phyloP scores from a whole-genome alignment of 2,113 vertebrate genomes.

The Bubalus kerabau region DNA sequence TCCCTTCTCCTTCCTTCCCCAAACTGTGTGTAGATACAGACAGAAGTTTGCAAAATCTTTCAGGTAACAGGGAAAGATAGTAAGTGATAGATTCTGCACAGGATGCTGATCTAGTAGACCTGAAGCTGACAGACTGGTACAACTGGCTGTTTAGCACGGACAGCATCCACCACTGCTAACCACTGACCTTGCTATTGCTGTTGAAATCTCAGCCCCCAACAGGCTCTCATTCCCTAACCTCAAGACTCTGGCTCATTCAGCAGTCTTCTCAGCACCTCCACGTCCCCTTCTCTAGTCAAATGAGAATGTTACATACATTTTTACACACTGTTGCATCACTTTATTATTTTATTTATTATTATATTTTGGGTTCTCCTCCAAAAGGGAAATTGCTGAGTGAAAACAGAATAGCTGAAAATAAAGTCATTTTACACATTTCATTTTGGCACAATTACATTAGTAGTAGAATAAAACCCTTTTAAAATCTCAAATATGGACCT shows the following conservation, averaged over 20 bases:
- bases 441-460: neutral
- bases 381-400: neutral
- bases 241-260: neutral
- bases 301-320: neutral
- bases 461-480: neutral
- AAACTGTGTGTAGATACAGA: neutral
- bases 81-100: neutral
- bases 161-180: neutral
- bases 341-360: neutral
- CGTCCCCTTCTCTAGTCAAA: neutral
- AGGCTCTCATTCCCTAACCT: neutral
- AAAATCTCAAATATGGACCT: neutral
- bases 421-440: neutral
- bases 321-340: neutral
- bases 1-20: neutral
- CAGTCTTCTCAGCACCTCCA: neutral
- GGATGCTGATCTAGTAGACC: neutral
- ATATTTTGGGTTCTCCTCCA: neutral
- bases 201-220: neutral
- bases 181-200: neutral
- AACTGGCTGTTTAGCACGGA: neutral
- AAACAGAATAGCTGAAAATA: slow-evolving; percentile 3
- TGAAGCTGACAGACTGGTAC: neutral
- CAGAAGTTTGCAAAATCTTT: neutral
- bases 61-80: neutral